phyloP scores from a whole-genome alignment of 2,888 invertebrate species.

The Harpalus rufipes region DNA sequence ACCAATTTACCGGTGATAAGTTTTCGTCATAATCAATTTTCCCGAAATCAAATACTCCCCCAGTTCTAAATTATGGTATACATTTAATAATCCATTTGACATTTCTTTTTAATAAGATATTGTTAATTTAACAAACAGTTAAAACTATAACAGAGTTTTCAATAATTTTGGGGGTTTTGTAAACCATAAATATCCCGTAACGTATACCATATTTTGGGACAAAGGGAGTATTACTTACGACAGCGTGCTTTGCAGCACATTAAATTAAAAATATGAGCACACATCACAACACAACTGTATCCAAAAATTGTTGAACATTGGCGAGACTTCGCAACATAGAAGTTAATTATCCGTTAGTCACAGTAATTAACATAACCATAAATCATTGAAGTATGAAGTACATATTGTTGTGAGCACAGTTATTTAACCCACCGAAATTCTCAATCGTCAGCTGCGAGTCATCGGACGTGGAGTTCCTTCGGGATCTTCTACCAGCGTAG shows the following conservation, averaged over 20 bases:
- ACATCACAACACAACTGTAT: slow-evolving; percentile 40
- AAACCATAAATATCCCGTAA: no score
- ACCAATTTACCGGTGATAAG: no score
- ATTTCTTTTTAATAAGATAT: no score
- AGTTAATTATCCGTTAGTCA: slow-evolving; percentile 42
- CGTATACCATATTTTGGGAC: background rate
- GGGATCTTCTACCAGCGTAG: slow-evolving; percentile 90
- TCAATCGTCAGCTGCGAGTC: slow-evolving; percentile 95
- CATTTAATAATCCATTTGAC: no score
- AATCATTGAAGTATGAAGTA: slow-evolving; percentile 37
- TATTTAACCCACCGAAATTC: slow-evolving; percentile 84
- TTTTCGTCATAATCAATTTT: no score
- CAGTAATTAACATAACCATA: slow-evolving; percentile 41
- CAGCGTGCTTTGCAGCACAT: slow-evolving; percentile 36
- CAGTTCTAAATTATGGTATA: no score
- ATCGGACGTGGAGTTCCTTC: slow-evolving; percentile 90
- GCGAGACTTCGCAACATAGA: slow-evolving; percentile 16
- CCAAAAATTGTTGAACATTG: slow-evolving; percentile 13
- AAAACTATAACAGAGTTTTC: no score
- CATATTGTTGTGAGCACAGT: slow-evolving; percentile 16
- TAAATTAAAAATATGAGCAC: slow-evolving; percentile 28
- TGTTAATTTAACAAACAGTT: no score
- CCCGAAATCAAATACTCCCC: no score
- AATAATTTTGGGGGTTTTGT: no score
- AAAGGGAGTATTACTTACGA: slow-evolving; percentile 12